Base-by-base conservation (phyloP, 2,888 invertebrate species). In the Abrostola tripartita region DNA sequence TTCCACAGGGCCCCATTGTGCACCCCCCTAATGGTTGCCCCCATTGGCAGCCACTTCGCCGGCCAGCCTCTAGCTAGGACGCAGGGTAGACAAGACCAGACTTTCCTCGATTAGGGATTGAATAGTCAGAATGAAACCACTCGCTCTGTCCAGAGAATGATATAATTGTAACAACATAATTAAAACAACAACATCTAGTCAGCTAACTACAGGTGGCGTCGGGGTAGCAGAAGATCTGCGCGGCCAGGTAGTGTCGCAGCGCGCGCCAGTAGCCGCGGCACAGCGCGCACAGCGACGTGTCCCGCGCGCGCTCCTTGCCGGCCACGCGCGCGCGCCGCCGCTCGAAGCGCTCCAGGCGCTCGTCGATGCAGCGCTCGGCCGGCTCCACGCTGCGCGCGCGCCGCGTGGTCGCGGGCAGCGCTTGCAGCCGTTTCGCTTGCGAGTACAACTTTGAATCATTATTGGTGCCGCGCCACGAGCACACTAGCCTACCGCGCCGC, bases 241-340 rank as follows among this genome's bases (percentile, higher is more conserved):
- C 68, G 37, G 81, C 71, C 38, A 92, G 54, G 63, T 84, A 88
- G 24, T 81, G 83, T 5, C 88, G 78, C 58, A 92, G 61, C 14
- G 87, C 78, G 53, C 91, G 85, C 90, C 90, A 90, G 81, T 88
- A 92, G 37, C 81, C 81, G 67, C 89, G 87, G 71, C 92, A 92
- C 54, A 88, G 71, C 60, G 88, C 79, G 78, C 92, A 92, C 52
- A 91, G 81, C 24, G 88, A 56, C 64, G 24, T 68, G 58, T 37
- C 67, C 44, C 55, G 63, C 58, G 24, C 24, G 54, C 44, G 41
- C 54, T 68, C 38, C 57, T 51, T 55, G 65, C 24, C 38, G 36
- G 44, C 53, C 40, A 37, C 79, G 6, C 68, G 70, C 68, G 68
- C 65, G 40, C 71, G 62, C 57, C 57, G 44, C 40, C 37, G 52